Base-by-base conservation (phyloP, 2,888 invertebrate species). In the Ephialtes manifestator region DNA sequence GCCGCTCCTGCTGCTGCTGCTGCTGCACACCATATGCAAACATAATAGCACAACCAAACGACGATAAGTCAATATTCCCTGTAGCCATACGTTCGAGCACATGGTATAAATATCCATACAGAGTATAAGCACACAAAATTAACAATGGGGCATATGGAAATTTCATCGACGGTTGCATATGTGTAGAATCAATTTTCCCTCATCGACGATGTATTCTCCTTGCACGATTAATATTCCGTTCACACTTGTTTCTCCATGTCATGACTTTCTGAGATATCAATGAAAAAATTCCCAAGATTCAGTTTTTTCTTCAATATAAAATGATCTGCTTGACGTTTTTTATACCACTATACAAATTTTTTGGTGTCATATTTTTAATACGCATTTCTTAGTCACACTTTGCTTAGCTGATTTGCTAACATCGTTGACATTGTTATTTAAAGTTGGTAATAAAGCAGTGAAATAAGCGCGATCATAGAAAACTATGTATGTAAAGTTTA, bases 41-140 rank as follows among this genome's bases (percentile, higher is more conserved):
- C 39, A 39, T 68, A 72, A 68, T 51, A 18, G 35, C 24, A 15
- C 28, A 67, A 24, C 28, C 28, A 28, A 68, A 46, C 65, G 31
- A 70, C 39, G 28, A 55, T 76, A 70, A 65, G 65, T 71, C 60
- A 55, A 55, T 70, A 63, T 76, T 43, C 60, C 51, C 24, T 70
- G 24, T 70, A 28, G 20, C 18, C 74, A 46, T 13, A 60, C 55
- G 24, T 60, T 20, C 20, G 11, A 11, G 11, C 55, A 55, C 55
- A 24, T 55, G 55, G 10, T 11, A 20, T 11, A 20, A 20, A 55
- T 55, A 55, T 55, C 28, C 43, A 24, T 20, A 1, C 55, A 20
- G 55, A 20, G 8, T 24, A 55, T 55, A 20, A 20, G 55, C 55
- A 20, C 55, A 20, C 55, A 11, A 55, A 20, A 55, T 55, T 55